Base-by-base conservation (phyloP, 2,797 vertebrate genomes). In the Rhynchotus rufescens region DNA sequence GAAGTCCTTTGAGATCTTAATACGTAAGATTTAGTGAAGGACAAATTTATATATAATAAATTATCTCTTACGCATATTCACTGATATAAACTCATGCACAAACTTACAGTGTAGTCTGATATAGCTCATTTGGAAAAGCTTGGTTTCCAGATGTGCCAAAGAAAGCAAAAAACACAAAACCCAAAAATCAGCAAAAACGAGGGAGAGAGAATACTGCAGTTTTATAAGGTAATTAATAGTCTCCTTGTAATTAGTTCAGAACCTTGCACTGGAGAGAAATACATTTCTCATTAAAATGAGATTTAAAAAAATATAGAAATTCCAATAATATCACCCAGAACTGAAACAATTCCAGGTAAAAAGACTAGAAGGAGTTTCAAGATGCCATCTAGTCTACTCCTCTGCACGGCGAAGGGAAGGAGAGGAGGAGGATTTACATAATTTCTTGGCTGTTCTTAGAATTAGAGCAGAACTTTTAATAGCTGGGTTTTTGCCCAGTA, bases 401-500 rank as follows among this genome's bases (percentile, higher is more conserved):
- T 83, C 44, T 74, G 47, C 15, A 57, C 42, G 32, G 34, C 2
- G 20, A 28, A 40, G 61, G 92, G 42, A 80, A 75, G 44, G 21
- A 9, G 30, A 21, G 28, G 52, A 86, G 68, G 68, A 83, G 56
- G 80, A 90, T 94, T 91, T 90, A 72, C 80, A 80, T 90, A 76
- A 59, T 78, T 93, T 94, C 92, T 89, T 74, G 10, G 8, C 45
- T 84, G 30, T 91, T 91, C 30, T 56, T 79, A 32, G 30, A 95
- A 85, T 90, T 94, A 86, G 71, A 90, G 25, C 71, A 78, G 52
- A 94, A 74, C 86, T 92, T 91, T 76, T 88, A 86, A 87, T 85
- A 90, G n/a, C 71, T 94, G 93, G 88, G 83, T 32, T 87, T 93
- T 51, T 86, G 93, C 95, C 90, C 30, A 51, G 47, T 80, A 20